A percentile compares a stretch with the other conserved stretches of the same genome.
These are phyloP conservation scores for Acanthiza pusilla DNA, from an alignment of 2,797 vertebrate genomes.

Conservation along the genomic window DNA sequence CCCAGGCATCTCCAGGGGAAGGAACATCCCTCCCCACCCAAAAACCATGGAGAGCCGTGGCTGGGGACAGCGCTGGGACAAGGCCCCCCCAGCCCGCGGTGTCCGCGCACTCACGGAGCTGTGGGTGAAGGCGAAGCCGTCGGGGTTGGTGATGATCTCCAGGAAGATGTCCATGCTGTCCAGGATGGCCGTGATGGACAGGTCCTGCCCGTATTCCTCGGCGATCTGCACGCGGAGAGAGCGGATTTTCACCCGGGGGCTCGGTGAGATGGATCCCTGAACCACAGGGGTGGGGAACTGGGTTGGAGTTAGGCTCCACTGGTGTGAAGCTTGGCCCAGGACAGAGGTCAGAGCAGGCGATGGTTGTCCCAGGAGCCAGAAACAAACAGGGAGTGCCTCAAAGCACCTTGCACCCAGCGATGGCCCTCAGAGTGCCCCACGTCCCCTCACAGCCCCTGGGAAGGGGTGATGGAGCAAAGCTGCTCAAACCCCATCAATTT, in stretches of 20 bases:
- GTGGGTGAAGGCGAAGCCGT: constrained; percentile 77
- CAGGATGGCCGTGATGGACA: constrained; percentile 55
- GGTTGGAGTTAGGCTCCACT: no score
- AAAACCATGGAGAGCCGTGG: accelerated
- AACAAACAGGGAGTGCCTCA: no score
- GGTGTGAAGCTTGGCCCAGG: no score
- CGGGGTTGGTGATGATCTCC: constrained; percentile 74
- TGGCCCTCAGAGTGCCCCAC: no score
- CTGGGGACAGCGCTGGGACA: accelerated
- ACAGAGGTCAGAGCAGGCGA: no score
- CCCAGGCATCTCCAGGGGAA: not conserved
- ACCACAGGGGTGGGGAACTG: no score
- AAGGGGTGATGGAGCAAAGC: no score
- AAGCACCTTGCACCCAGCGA: no score
- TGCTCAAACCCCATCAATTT: no score
- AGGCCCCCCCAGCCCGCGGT: accelerated
- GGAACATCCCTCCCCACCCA: not conserved
- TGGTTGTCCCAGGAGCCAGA: no score
- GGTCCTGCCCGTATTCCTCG: constrained; percentile 52
- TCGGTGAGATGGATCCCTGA: no score
- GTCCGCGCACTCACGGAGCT: constrained; percentile 55
- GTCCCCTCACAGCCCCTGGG: no score
- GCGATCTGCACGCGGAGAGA: constrained; percentile 49
- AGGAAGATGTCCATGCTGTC: constrained; percentile 75
- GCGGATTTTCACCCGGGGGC: not conserved